phyloP scores from a whole-genome alignment of 2,113 vertebrate genomes.

The Thalassoma bifasciatum region DNA sequence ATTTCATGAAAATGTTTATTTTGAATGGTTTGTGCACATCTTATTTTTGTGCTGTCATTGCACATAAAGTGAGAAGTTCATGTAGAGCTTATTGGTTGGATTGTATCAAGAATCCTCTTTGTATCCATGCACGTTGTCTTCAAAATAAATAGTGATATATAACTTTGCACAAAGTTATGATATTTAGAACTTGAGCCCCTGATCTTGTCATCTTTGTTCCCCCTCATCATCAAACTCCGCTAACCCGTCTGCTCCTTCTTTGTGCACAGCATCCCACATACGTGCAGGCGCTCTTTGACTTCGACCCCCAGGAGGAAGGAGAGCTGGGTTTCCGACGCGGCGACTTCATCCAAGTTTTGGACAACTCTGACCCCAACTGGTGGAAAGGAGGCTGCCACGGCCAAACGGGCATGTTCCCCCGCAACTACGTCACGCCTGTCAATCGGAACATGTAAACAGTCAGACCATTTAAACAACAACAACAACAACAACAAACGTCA shows the following conservation, averaged over 20 bases:
- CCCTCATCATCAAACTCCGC: not conserved
- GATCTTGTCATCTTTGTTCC: not conserved
- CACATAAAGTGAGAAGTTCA: no score
- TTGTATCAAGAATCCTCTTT: no score
- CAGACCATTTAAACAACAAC: constrained; percentile 52
- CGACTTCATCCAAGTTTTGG: constrained; percentile 99
- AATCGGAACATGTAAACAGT: constrained; percentile 93
- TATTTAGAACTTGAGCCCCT: no score
- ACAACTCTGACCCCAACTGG: constrained; percentile 99
- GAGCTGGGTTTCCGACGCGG: constrained; percentile 98
- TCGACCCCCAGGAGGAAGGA: constrained; percentile 98
- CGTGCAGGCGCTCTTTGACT: constrained; percentile 98
- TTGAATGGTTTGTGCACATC: no score
- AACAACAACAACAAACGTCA: constrained; percentile 4
- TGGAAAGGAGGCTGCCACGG: constrained; percentile 98
- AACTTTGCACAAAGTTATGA: no score
- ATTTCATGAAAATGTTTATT: no score
- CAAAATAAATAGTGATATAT: no score
- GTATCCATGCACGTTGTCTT: no score
- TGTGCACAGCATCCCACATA: constrained; percentile 84
- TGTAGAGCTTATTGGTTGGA: no score
- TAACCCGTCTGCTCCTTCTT: not conserved
- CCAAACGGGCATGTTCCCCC: constrained; percentile 99
- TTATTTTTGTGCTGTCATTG: no score
- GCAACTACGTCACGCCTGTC: constrained; percentile 98